These are phyloP conservation scores for Orchesella flavescens DNA, from an alignment of 2,888 invertebrate genomes.

Conservation along the genomic window DNA sequence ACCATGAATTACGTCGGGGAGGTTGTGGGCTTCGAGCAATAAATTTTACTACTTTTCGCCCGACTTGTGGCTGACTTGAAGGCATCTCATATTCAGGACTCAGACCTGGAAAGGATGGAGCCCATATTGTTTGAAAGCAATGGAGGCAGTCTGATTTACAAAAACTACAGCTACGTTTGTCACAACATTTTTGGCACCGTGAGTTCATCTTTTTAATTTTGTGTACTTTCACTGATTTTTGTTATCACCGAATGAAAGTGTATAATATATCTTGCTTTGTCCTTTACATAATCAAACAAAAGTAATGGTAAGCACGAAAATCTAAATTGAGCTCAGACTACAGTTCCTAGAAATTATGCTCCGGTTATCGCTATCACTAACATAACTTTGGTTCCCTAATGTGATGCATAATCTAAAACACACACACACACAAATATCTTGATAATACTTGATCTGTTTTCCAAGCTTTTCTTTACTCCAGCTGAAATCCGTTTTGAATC, in stretches of 20 bases:
- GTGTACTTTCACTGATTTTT: neutral
- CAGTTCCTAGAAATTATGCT: no score
- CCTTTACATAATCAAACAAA: no score
- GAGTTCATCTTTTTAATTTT: neutral
- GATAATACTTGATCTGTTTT: no score
- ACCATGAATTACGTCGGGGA: no score
- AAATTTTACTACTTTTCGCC: neutral
- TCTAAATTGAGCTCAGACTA: no score
- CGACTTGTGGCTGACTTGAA: neutral
- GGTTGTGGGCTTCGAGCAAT: neutral
- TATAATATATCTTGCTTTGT: no score
- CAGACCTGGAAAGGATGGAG: neutral
- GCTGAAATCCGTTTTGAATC: neutral
- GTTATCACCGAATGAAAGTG: no score
- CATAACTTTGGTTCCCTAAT: no score
- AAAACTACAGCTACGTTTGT: neutral
- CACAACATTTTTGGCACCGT: neutral
- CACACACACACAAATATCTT: no score
- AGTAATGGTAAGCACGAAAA: no score
- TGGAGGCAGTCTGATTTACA: neutral
- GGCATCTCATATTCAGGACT: neutral
- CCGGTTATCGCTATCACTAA: no score
- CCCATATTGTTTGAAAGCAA: neutral
- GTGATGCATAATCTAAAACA: no score
- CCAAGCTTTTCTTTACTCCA: neutral